Conservation (phyloP, 2,888 invertebrate genomes). For the Plutella xylostella region DNA sequence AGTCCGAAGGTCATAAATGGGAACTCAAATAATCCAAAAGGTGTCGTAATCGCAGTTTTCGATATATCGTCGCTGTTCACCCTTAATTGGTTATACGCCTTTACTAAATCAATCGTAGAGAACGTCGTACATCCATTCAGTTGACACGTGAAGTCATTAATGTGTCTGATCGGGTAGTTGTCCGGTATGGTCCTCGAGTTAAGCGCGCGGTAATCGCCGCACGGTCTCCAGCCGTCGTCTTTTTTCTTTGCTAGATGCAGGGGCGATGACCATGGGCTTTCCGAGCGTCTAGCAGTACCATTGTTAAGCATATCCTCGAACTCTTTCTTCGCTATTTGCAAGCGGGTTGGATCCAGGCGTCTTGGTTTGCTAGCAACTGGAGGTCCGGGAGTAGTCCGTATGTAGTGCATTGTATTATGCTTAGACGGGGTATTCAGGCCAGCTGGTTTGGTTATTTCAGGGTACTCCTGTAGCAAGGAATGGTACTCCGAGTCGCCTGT, state of each 20-base stretch:
- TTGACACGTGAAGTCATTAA: background rate
- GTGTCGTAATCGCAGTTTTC: too few species aligned
- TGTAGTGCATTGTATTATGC: background rate
- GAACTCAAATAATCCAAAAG: too few species aligned
- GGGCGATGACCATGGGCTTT: conserved; percentile 22
- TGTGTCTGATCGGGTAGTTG: background rate
- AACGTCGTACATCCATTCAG: too few species aligned
- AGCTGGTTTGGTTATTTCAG: background rate
- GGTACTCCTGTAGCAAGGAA: background rate
- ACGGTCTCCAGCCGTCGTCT: conserved; percentile 20
- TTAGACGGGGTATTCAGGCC: background rate
- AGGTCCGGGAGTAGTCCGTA: background rate
- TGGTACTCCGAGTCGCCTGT: background rate
- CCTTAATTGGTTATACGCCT: too few species aligned
- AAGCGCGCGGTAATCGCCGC: conserved; percentile 25
- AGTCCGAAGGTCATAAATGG: too few species aligned
- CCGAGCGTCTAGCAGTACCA: background rate
- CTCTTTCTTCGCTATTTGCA: background rate
- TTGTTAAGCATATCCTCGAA: background rate
- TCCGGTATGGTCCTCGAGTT: background rate
- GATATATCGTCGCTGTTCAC: too few species aligned
- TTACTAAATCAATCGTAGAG: too few species aligned
- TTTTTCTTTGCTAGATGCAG: conserved; percentile 24
- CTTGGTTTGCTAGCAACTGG: background rate
- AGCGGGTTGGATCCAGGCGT: background rate